Base-by-base conservation (phyloP, 92 coral and sea anemone genomes). In the Paragorgia papillata region DNA sequence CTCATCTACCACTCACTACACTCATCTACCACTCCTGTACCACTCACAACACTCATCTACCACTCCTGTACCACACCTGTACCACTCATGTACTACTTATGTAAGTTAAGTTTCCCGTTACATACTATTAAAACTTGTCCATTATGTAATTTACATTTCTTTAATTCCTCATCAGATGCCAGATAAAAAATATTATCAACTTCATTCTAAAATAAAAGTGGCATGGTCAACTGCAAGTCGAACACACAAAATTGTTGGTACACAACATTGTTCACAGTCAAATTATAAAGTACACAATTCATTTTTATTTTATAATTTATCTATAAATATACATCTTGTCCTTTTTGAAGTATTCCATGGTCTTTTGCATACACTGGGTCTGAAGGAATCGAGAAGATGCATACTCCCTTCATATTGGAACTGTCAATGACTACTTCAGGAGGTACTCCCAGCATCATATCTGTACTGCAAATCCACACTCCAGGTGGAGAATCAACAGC, bases 401-500 rank as follows among this genome's bases (percentile, higher is more conserved):
- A 57, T 46, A 91, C 88, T 19, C 90, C 98, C 51, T 84, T 88
- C 18, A 83, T 80, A 29, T 69, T 68, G n/a, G 82, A 44, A 97
- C 97, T 91, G 62, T 94, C 88, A 65, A 94, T 83, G 39, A 55
- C 96, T 90, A 21, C 2, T 9, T 61, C 67, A 13, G 97, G 81
- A 33, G 88, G 77, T 2, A 94, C 80, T 26, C 91, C 68, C 34
- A 94, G 73, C 79, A 94, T 88, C 97, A 90, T 90, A 57, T 94
- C 98, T 5, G 98, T 94, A 58, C 98, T 94, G 70, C 97, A 91
- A 21, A 91, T 92, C 98, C 98, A 92, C 18, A 92, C 96, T 29
- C 97, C 97, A 55, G 90, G 84, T 2, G 97, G 93, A 27, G 97
- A 86, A 48, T 69, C 76, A 32, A 71, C 66, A 34, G 91, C 85